Evolutionary conservation across 2,888 invertebrate genomes (phyloP), one percentile per base, ranked within the genome.

Genomic region (Trissoscelio sp.): DNA sequence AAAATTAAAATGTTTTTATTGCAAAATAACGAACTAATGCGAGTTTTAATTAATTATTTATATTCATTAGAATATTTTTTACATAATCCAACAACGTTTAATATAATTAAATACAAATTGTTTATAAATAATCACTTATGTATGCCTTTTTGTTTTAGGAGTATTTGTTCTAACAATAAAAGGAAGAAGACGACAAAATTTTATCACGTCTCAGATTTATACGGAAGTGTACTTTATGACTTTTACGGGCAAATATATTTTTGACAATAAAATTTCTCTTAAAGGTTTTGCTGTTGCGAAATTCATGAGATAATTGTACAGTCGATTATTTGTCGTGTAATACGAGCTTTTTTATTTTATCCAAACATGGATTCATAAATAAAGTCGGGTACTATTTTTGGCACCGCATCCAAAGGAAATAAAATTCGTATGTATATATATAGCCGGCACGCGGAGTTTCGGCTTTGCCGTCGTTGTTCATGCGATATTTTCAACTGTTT

Each of bases 341-440:
- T 48, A 28, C 34, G 55, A 64, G 24, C 46, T 57, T 37, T 64
- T 73, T 74, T 64, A 46, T 74, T 73, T 64, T 18, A 46, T 48
- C n/a, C 53, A 42, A 55, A 64, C 31, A n/a, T 16, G 24, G 24
- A 46, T 74, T 64, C 73, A 57, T 74, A 55, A 66, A 74, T 64
- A 74, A 64, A 24, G 34, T 7, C 37, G 4, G n/a, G 46, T 48
- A 64, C 55, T 64, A 74, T 74, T 74, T 64, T 57, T 64, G 64
- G 64, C 64, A 28, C 46, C 39, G 48, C 44, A 57, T 74, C 51
- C 57, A 57, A 64, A 74, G 24, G 57, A 57, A 74, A 62, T 66
- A 74, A 74, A 74, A 64, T 57, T 64, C 55, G 46, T 34, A 28
- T 62, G 62, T 34, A 12, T 55, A n/a, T n/a, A n/a, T n/a, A 55